phyloP scores from a whole-genome alignment of 2,797 vertebrate genomes.

The Falco novaeseelandiae region DNA sequence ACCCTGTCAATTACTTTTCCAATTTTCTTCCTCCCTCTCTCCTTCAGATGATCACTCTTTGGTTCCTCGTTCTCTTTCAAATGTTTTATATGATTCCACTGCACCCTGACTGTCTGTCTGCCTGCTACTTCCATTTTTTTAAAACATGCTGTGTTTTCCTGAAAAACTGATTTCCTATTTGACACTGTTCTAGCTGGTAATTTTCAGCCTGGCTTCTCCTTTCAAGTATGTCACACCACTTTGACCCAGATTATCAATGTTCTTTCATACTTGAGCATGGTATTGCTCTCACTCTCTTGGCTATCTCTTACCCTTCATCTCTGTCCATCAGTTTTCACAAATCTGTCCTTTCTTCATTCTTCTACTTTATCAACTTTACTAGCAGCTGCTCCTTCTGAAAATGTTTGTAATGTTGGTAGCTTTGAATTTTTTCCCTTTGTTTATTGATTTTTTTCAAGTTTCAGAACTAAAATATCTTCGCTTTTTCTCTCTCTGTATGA shows the following conservation, averaged over 20 bases:
- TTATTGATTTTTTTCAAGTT: not conserved
- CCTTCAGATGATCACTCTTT: not conserved
- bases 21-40: not conserved
- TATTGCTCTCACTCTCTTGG: not conserved
- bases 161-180: not conserved
- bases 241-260: not conserved
- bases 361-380: not conserved
- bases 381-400: not conserved
- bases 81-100: not conserved
- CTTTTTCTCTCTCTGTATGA: not conserved
- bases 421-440: not conserved
- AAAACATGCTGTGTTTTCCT: not conserved
- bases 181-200: not conserved
- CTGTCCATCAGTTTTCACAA: not conserved
- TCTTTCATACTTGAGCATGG: not conserved
- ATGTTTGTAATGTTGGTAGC: not conserved
- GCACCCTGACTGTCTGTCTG: not conserved
- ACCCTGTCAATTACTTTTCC: not conserved
- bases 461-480: not conserved
- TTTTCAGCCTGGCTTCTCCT: not conserved
- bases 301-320: not conserved
- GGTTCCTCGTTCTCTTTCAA: not conserved
- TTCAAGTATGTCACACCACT: not conserved
- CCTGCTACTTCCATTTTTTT: not conserved
- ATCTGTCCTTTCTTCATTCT: not conserved